Evolutionary conservation across 2,888 invertebrate species (phyloP), one percentile per base, ranked within the genome.

Genomic region (Cartodere bifasciata): DNA sequence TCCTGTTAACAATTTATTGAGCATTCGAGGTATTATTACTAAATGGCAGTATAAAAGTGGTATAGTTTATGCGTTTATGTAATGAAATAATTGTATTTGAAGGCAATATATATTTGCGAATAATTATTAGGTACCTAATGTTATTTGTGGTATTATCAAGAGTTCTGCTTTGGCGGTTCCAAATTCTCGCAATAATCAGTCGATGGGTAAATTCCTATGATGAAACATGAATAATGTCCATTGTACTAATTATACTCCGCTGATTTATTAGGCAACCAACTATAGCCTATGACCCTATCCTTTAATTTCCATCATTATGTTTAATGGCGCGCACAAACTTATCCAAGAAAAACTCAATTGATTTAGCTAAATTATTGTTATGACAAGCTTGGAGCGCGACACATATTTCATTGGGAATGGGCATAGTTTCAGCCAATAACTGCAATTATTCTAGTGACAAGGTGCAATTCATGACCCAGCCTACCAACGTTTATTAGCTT

Each of bases 331-430:
- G n/a, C n/a, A n/a, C n/a, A 53, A 54, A 55, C 53, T 55, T 52
- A 47, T 47, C 47, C 40, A 46, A 51, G 51, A 49, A 52, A 54
- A 55, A 55, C 42, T 43, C 43, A 56, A 57, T 56, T 56, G 57
- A 57, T 57, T 57, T 55, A 51, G 54, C 50, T 58, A 55, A 58
- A 56, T 58, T 58, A 58, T 56, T 53, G 56, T 56, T 55, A 52
- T 55, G 56, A 54, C 56, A 51, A 48, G 50, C 50, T 45, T 41
- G 38, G 39, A 44, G 49, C 43, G 44, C 47, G 49, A 42, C 49
- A 46, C 55, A 56, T 58, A 58, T 56, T 56, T 56, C 56, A 55
- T 49, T 44, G 47, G 43, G 49, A 56, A 56, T 56, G 55, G 55
- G 48, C 58, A 56, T 58, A 56, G 56, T 56, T 56, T 54, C 52